Conservation (phyloP, 1,140 invertebrate species). For the Pseudomyrmex gracilis region DNA sequence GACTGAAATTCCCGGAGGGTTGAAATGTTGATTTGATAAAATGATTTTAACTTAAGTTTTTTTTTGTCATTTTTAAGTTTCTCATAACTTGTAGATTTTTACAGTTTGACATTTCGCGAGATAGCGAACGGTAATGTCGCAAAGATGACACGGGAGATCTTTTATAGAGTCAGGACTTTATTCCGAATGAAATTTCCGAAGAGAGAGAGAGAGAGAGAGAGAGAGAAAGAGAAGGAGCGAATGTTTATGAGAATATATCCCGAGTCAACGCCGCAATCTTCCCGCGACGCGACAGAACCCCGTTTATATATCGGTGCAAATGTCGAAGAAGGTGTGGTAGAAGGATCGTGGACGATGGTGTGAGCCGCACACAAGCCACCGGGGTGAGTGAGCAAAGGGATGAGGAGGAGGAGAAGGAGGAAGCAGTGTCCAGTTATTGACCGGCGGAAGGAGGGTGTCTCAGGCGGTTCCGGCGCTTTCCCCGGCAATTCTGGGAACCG, state of each 20-base stretch:
- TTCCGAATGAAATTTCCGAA: background rate
- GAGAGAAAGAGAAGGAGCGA: background rate
- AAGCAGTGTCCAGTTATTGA: conserved; percentile 84
- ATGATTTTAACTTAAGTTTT: no score
- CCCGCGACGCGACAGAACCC: background rate
- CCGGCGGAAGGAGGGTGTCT: conserved; percentile 78
- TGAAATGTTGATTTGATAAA: no score
- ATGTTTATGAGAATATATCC: conserved; percentile 7
- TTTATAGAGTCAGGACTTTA: background rate
- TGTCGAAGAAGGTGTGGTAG: conserved; percentile 4
- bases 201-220: no score
- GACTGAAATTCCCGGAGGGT: no score
- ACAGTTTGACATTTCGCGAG: no score
- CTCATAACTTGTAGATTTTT: no score
- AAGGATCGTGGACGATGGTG: no score
- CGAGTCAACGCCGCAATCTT: conserved; percentile 24
- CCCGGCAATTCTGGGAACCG: conserved; percentile 58
- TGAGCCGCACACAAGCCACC: conserved; percentile 27
- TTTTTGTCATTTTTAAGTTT: no score
- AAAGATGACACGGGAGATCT: background rate
- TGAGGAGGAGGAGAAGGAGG: conserved; percentile 64
- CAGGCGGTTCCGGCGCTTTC: conserved; percentile 72
- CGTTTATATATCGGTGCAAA: conserved; percentile 16
- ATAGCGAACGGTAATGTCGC: no score
- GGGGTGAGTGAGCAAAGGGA: conserved; percentile 46